Evolutionary conservation across 2,888 invertebrate species (phyloP), one percentile per base, ranked within the genome.

Genomic region (Spilosoma lubricipeda): DNA sequence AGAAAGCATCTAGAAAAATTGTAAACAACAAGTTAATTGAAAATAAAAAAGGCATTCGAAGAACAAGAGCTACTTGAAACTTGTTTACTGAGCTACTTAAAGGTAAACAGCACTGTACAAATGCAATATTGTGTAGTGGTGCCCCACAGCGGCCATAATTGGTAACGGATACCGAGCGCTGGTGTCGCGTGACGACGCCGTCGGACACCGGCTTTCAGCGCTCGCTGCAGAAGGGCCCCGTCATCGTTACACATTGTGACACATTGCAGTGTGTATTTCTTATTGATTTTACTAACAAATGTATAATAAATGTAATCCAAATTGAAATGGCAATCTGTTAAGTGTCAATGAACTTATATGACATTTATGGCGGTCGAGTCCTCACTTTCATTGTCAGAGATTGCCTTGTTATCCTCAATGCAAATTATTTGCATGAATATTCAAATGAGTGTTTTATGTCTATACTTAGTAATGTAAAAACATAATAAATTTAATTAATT

Each of bases 121-220:
- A 68, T 72, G 72, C 72, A 68, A 36, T 68, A 48, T 3, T 30
- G 52, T 71, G 59, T 77, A 66, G 52, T 69, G 48, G 68, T 70
- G 71, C 27, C 33, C 27, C 68, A 63, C 68, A n/a, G 68, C 74
- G 74, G 11, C 75, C 42, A 78, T 87, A 85, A 89, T 89, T 88
- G 89, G 90, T 85, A 89, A 88, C 78, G 74, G 82, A 89, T 77
- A 88, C 89, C 83, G 77, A 70, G 72, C 79, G 70, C 59, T 77
- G 82, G 87, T 83, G 82, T 85, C 76, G 65, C 77, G 71, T 72
- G 77, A 74, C 77, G 70, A 69, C 52, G 63, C 68, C 76, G 64
- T 72, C 70, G 74, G 20, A 45, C 48, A 13, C 42, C 42, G 23
- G 45, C 75, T 70, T 73, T 64, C 67, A 71, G 30, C 13, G 39